Base-by-base conservation (phyloP, 1,140 invertebrate genomes). In the Eumeta japonica region DNA sequence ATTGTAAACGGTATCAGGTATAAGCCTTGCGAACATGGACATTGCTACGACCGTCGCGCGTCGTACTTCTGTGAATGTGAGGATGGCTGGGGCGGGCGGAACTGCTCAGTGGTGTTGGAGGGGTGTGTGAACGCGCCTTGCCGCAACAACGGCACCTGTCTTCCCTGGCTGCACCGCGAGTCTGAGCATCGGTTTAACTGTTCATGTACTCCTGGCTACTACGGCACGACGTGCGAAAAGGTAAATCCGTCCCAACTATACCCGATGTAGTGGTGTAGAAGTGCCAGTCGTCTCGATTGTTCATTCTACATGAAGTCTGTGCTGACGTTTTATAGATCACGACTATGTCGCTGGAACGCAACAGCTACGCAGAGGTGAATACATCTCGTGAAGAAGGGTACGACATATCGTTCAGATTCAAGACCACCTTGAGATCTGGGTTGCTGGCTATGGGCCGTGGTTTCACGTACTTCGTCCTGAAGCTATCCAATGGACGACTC, bases 361-460 rank as follows among this genome's bases (percentile, higher is more conserved):
- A 77, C 41, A 91, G 90, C 17, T 83, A 86, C 58, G 83, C 88
- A 16, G 79, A 83, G 24, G 84, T 91, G 7, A 87, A 89, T 47
- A 91, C 88, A 1, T 81, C 81, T 7, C 81, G 88, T 16, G 87
- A 89, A 43, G 88, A 90, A 61, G 89, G 88, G 29, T 93, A 93
- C 64, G 89, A 91, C 55, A 87, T 96, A 24, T 85, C 88, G 43
- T 87, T 96, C 54, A 77, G 89, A 15, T 96, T 97, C 63, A 87
- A 90, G 55, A 97, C 94, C 0, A 96, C 93, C 2, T 64, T 96
- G 16, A 83, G 86, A 0, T 86, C 87, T 63, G 91, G 90, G 14
- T 72, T 94, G n/a, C 62, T 97, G 34, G 89, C 89, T 7, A 85
- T 92, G 62, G 89, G 90, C 16, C 86, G 85, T 46, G 89, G 90